Percentiles rank a stretch among this genome's conserved stretches.
These are phyloP conservation scores for Metridium senile DNA, from an alignment of 92 coral and sea anemone genomes.

Conservation along the genomic window DNA sequence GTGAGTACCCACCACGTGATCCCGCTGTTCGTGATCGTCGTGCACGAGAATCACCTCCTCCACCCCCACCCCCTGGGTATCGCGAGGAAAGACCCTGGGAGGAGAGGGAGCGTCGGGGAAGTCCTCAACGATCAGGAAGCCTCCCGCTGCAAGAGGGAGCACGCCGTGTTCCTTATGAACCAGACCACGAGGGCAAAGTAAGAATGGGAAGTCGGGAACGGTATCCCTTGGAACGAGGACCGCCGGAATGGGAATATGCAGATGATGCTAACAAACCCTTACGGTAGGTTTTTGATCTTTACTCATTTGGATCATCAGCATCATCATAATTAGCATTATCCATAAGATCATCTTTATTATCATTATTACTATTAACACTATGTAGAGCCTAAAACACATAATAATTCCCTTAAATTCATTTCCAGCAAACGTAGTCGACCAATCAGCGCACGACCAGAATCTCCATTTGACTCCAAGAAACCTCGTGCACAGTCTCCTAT, in stretches of 20 bases:
- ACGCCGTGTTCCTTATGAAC: constrained; percentile 70
- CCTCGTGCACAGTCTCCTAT: constrained; percentile 70
- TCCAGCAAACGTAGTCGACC: constrained; percentile 85
- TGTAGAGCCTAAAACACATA: no score
- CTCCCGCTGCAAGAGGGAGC: constrained; percentile 77
- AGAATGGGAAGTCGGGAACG: constrained; percentile 60
- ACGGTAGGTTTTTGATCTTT: constrained; percentile 23
- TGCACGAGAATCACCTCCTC: constrained; percentile 66
- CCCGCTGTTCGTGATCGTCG: constrained; percentile 75
- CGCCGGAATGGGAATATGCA: constrained; percentile 88
- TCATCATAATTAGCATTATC: no score
- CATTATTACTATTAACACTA: no score
- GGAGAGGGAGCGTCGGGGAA: constrained; percentile 61
- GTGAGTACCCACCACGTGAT: constrained; percentile 85
- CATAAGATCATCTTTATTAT: no score
- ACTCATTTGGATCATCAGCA: no score
- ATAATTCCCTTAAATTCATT: neutral
- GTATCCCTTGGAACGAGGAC: constrained; percentile 71
- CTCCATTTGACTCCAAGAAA: constrained; percentile 69
- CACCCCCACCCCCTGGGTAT: constrained; percentile 34
- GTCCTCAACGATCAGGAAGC: constrained; percentile 63
- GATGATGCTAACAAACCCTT: constrained; percentile 58
- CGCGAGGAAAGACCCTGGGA: constrained; percentile 76
- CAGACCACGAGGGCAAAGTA: constrained; percentile 55
- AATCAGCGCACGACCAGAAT: constrained; percentile 54